Evolutionary conservation across 2,113 vertebrate species (phyloP).

Genomic region (Dryoscopus gambensis): DNA sequence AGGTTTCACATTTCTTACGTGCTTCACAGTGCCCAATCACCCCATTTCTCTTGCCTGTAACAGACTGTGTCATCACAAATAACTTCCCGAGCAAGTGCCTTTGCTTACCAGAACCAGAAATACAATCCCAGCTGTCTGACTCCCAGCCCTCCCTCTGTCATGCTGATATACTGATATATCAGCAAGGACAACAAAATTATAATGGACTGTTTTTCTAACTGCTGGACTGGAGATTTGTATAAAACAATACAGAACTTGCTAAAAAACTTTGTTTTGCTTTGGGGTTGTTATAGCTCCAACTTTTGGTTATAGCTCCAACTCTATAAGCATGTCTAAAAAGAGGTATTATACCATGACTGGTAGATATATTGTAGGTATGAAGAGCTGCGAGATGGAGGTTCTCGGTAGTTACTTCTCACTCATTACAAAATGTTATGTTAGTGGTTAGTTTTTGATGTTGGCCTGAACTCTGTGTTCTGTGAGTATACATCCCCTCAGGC

Average conservation of each 20-base stretch:
- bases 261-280: not conserved
- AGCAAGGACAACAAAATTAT: not conserved
- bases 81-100: not conserved
- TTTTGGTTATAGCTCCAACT: not conserved
- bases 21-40: not conserved
- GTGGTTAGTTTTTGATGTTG: not conserved
- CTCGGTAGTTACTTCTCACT: not conserved
- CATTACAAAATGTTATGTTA: not conserved
- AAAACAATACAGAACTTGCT: not conserved
- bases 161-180: not conserved
- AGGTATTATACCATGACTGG: not conserved
- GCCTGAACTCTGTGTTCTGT: not conserved
- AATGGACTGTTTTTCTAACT: not conserved
- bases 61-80: not conserved
- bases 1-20: not conserved
- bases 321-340: not conserved
- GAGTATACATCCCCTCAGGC: rapidly evolving
- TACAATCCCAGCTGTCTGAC: not conserved
- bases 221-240: not conserved
- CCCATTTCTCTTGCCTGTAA: not conserved
- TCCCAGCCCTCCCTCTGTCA: not conserved
- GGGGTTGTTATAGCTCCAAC: not conserved
- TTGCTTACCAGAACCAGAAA: not conserved
- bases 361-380: not conserved
- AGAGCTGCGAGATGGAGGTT: not conserved